These are phyloP conservation scores for Copsychus sechellarum DNA, from an alignment of 2,113 vertebrate genomes.

Conservation along the genomic window DNA sequence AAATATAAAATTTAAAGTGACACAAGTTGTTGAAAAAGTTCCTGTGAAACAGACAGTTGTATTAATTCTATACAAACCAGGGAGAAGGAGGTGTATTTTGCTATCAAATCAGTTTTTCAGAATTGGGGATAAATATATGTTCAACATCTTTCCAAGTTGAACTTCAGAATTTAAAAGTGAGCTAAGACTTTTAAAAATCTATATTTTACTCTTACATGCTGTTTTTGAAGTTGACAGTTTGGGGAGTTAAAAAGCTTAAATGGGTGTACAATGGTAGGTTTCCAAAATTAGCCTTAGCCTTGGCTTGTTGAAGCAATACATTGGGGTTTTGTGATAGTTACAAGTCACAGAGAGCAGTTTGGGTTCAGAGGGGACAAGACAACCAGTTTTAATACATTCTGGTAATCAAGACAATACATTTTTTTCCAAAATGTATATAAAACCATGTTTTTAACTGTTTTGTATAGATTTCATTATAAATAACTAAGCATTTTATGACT, in stretches of 20 bases:
- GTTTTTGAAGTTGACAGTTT: constrained; percentile 23
- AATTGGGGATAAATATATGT: constrained; percentile 29
- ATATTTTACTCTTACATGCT: constrained; percentile 40
- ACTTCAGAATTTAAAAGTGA: constrained; percentile 49
- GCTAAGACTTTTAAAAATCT: constrained; percentile 54
- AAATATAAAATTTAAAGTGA: constrained; percentile 62
- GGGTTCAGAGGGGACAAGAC: background rate
- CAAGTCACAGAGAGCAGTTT: constrained; percentile 25
- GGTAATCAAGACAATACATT: constrained; percentile 64
- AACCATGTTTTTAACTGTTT: constrained; percentile 78
- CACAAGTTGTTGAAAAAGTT: constrained; percentile 45
- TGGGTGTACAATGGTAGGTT: constrained; percentile 16
- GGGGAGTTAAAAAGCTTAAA: constrained; percentile 59
- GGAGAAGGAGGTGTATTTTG: constrained; percentile 16
- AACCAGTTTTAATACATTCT: constrained; percentile 66
- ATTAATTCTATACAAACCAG: constrained; percentile 17
- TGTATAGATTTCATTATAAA: constrained; percentile 84
- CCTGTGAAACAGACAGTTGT: constrained; percentile 62
- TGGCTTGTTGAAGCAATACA: constrained; percentile 71
- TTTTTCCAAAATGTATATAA: constrained; percentile 73
- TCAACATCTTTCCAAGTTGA: constrained; percentile 44
- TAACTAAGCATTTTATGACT: constrained; percentile 77
- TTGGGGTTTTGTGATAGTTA: constrained; percentile 49
- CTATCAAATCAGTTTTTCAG: constrained; percentile 28
- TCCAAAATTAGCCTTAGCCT: constrained; percentile 61